Base-by-base conservation (phyloP, 2,797 vertebrate species). In the Phrynocephalus forsythii region DNA sequence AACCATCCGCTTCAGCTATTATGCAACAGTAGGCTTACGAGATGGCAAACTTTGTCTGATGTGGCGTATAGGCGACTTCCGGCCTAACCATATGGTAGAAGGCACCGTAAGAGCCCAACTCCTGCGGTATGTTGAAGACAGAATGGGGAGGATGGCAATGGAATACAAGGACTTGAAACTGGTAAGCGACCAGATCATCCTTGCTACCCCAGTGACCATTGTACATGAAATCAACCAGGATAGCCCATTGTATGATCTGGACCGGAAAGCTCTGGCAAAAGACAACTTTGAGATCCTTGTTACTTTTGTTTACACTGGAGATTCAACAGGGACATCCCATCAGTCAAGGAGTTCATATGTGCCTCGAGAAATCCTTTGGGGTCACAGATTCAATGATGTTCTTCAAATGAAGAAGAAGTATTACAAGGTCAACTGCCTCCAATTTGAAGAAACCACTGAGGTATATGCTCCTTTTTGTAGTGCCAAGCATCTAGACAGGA, bases 51-150 rank as follows among this genome's bases (percentile, higher is more conserved):
- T 99, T 26, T 99, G 98, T 85, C 97, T 99, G 0, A 98, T 98
- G 94, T 99, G 99, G 99, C 97, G 99, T 18, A 94, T 99, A 0
- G 99, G 98, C 0, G 99, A 99, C 89, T 99, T 99, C 92, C 96
- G 99, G 0, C 95, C 97, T 22, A 95, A 98, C 86, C 99, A 99
- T 82, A 97, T 99, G 94, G 98, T 99, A 0, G 99, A 99, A 91
- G 99, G 99, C 22, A 98, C 95, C 0, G 98, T 98, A 0, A 94
- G 96, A 0, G 99, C 98, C 20, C 99, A 99, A 82, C 95, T 99
- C 0, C 95, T 99, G 26, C 97, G 95, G 72, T 97, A 97, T 92
- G 92, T 67, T 0, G 94, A 97, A 82, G 97, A 98, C 60, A 91
- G 95, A 6, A 97, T 97, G 0, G 98, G 98, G 0, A 97, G 96